Evolutionary conservation across 2,888 invertebrate genomes (phyloP).

Genomic region (Spisula subtruncata): DNA sequence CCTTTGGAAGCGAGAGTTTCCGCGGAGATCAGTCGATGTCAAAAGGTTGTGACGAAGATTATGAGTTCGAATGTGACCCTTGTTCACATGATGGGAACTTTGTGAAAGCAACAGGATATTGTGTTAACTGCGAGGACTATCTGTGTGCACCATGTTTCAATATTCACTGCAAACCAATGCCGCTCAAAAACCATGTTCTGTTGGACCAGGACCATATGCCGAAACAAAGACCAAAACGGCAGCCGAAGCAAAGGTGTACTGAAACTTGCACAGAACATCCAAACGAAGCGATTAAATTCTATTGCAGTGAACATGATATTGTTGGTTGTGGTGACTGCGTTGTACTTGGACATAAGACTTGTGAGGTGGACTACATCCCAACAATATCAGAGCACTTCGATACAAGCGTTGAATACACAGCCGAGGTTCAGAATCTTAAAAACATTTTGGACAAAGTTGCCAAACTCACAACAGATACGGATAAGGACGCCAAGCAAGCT

Average conservation of each 20-base stretch:
- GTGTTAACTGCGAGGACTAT: slow-evolving; percentile 12
- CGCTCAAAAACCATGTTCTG: neutral
- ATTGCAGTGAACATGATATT: slow-evolving; percentile 11
- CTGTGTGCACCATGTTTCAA: slow-evolving; percentile 10
- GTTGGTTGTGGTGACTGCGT: slow-evolving; percentile 18
- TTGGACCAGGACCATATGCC: slow-evolving; percentile 15
- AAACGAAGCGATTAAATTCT: slow-evolving; percentile 4
- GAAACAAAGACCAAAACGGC: slow-evolving; percentile 12
- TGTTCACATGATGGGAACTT: neutral
- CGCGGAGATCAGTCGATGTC: neutral
- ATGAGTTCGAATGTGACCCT: slow-evolving; percentile 23
- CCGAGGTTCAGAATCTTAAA: neutral
- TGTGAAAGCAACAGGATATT: neutral
- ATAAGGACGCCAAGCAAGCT: neutral
- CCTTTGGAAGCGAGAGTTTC: neutral
- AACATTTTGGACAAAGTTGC: neutral
- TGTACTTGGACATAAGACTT: slow-evolving; percentile 19
- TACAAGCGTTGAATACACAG: neutral
- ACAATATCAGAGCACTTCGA: neutral
- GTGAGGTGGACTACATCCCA: slow-evolving; percentile 26
- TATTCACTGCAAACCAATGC: slow-evolving; percentile 4
- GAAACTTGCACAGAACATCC: neutral
- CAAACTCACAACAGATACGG: neutral
- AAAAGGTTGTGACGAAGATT: slow-evolving; percentile 7
- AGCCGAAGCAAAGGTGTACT: neutral